Conservation (phyloP, 2,888 invertebrate species). For the Operophtera brumata region DNA sequence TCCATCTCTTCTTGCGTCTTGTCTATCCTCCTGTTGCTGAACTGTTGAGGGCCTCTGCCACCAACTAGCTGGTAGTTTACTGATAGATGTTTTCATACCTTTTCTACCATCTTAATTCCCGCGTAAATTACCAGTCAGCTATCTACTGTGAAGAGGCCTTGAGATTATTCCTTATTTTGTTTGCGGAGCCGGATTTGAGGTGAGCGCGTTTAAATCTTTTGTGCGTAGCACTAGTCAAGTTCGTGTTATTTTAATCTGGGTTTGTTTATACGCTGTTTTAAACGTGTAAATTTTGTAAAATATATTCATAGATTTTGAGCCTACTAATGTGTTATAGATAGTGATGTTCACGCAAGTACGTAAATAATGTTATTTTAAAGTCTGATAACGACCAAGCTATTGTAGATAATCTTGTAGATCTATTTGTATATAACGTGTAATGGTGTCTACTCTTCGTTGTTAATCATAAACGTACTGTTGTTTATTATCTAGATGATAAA, state of each 20-base stretch:
- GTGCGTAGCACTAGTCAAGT: conserved; percentile 23
- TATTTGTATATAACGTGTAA: conserved; percentile 64
- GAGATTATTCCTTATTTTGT: conserved; percentile 21
- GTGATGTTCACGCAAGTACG: conserved; percentile 53
- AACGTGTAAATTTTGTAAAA: conserved; percentile 48
- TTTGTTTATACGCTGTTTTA: conserved; percentile 29
- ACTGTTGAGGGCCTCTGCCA: conserved; percentile 15
- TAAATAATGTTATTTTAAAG: conserved; percentile 58
- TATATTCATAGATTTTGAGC: conserved; percentile 34
- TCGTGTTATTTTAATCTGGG: conserved; percentile 27
- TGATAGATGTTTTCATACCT: neutral
- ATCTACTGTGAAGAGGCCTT: conserved; percentile 3
- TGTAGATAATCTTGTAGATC: conserved; percentile 65
- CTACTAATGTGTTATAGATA: conserved; percentile 45
- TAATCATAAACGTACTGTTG: conserved; percentile 67
- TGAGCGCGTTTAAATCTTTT: conserved; percentile 49
- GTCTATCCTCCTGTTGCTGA: conserved; percentile 26
- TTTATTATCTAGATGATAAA: conserved; percentile 65
- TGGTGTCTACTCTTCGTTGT: conserved; percentile 65
- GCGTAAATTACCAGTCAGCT: neutral
- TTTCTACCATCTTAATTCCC: neutral
- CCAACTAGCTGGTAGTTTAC: neutral
- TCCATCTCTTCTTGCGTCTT: conserved; percentile 20
- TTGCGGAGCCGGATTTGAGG: conserved; percentile 14
- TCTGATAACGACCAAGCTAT: conserved; percentile 78